Base-by-base conservation (phyloP, 2,797 vertebrate genomes). In the Phaenicophaeus curvirostris region DNA sequence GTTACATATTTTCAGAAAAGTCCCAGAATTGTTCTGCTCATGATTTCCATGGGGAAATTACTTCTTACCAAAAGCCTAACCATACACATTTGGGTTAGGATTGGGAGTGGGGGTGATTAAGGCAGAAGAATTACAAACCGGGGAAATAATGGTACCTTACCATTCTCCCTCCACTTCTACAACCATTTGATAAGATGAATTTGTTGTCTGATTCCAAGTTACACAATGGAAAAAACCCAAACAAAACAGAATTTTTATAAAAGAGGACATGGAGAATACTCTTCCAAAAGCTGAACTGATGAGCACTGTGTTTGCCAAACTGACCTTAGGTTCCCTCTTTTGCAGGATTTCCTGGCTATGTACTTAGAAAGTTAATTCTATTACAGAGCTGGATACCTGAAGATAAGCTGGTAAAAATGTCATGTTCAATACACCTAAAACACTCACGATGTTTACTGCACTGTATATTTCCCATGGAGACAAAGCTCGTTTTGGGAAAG, bases 301-400 rank as follows among this genome's bases (percentile, higher is more conserved):
- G 73, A 87, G 59, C 33, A n/a, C 13, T 27, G 18, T 85, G 30
- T 59, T 83, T 85, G 90, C 74, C 83, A 93, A 92, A 75, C 15
- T 81, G 89, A 92, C 75, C 82, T 74, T 11, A 85, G 33, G 13
- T 77, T 89, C 65, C 72, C 58, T 87, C 24, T 55, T 55, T n/a
- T 58, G 37, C 57, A 83, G 69, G 62, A 93, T 57, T 80, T 91
- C 37, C 53, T 89, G 83, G 65, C n/a, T 78, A 13, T 3, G 14
- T 87, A 65, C 68, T 92, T 61, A 76, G 69, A 67, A 65, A 57
- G 55, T 83, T 83, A 94, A 93, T 87, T 92, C 82, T 33, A 39
- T 77, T 80, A 94, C 6, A 33, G 44, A 75, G 54, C 28, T 54
- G 42, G 68, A 80, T 93, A 85, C 48, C 10, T 13, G 69, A 61